Percentiles rank a stretch among this genome's conserved stretches.
phyloP scores from a whole-genome alignment of 2,797 vertebrate genomes.

The Eutrigla gurnardus region DNA sequence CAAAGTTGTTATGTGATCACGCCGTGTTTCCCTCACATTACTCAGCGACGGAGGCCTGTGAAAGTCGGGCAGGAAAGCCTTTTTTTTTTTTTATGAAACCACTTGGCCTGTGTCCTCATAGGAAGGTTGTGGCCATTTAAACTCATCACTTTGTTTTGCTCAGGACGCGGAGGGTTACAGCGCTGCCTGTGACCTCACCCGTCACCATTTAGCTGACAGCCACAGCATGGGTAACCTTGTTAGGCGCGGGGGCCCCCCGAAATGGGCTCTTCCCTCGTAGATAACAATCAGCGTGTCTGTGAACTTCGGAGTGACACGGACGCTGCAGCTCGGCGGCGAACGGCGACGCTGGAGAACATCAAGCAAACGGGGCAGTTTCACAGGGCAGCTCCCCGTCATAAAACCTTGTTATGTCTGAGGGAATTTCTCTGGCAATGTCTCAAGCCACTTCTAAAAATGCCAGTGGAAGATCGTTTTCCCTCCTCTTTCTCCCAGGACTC shows the following conservation, averaged over 20 bases:
- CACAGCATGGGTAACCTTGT: conserved; percentile 76
- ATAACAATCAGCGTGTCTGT: conserved; percentile 80
- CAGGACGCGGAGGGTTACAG: conserved; percentile 62
- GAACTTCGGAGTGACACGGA: conserved; percentile 79
- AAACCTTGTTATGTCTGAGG: conserved; percentile 84
- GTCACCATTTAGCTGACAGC: conserved; percentile 79
- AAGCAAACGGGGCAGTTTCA: conserved; percentile 70
- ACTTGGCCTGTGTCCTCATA: conserved; percentile 66
- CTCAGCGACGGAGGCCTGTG: conserved; percentile 52
- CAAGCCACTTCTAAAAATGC: conserved; percentile 73
- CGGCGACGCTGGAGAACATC: conserved; percentile 70
- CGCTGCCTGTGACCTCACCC: conserved; percentile 74
- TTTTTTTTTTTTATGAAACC: conserved; percentile 10
- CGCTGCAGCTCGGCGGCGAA: conserved; percentile 60
- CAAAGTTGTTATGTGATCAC: conserved; percentile 38
- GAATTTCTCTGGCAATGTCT: conserved; percentile 77
- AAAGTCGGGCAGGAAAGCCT: conserved; percentile 60
- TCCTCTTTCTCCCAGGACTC: conserved; percentile 28
- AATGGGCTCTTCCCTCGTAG: conserved; percentile 69
- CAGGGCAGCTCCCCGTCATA: conserved; percentile 72
- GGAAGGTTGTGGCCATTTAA: conserved; percentile 65
- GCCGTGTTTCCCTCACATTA: conserved; percentile 51
- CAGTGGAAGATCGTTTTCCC: conserved; percentile 57
- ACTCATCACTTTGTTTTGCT: conserved; percentile 71
- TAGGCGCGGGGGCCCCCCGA: conserved; percentile 50